A percentile compares a stretch with the other conserved stretches of the same genome.
Conservation (phyloP, 2,797 vertebrate genomes). For the Enteromius fasciolatus region DNA sequence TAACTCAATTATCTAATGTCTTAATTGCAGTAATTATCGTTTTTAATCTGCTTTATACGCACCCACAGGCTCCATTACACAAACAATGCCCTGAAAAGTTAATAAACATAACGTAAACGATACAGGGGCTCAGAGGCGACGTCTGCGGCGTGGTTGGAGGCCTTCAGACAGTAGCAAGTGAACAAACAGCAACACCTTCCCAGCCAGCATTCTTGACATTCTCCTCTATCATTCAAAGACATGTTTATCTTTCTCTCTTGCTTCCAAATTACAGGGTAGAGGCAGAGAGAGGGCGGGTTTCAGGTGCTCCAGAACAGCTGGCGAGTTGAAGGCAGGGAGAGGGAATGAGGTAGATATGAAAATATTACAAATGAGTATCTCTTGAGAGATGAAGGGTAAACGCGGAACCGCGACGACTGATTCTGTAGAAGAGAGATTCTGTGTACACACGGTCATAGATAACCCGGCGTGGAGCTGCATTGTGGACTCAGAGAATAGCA, state of each 20-base stretch:
- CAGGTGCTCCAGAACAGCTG: slow-evolving; percentile 80
- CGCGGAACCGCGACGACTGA: slow-evolving; percentile 66
- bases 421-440: slow-evolving; percentile 26
- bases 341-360: slow-evolving; percentile 45
- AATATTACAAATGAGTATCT: slow-evolving; percentile 62
- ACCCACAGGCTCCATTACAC: slow-evolving; percentile 3
- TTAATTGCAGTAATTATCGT: background rate
- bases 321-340: slow-evolving; percentile 57
- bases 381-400: slow-evolving; percentile 64
- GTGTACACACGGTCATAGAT: slow-evolving; percentile 41
- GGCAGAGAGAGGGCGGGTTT: slow-evolving; percentile 58
- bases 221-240: slow-evolving; percentile 68
- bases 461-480: slow-evolving; percentile 27
- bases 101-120: background rate
- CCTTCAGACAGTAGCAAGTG: slow-evolving; percentile 52
- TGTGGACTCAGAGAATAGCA: slow-evolving; percentile 46
- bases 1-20: slow-evolving; percentile 2
- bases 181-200: slow-evolving; percentile 58
- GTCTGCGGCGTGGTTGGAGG: background rate
- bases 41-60: slow-evolving; percentile 4
- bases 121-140: background rate
- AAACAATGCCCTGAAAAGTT: slow-evolving; percentile 3
- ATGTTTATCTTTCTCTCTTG: slow-evolving; percentile 68
- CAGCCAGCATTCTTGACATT: slow-evolving; percentile 73
- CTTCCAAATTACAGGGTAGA: slow-evolving; percentile 73